A percentile compares a stretch with the other conserved stretches of the same genome.
Evolutionary conservation across 2,113 vertebrate genomes (phyloP).

Genomic region (Bambusicola thoracicus): DNA sequence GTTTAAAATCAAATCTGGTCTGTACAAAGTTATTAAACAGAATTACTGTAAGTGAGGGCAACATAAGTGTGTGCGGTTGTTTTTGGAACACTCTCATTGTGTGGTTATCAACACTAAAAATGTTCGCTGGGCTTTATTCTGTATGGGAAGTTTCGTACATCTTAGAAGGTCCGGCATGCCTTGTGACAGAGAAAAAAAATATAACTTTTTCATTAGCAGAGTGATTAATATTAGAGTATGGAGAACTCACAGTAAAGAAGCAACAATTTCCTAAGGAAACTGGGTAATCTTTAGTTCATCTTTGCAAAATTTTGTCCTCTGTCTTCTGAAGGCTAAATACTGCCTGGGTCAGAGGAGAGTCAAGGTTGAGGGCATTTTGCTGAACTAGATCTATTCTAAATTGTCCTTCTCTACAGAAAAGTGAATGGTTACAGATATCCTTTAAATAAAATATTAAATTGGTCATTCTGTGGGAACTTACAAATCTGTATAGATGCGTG

Average conservation of each 20-base stretch:
- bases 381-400: not conserved
- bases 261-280: not conserved
- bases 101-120: not conserved
- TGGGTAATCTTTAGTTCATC: not conserved
- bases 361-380: not conserved
- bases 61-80: not conserved
- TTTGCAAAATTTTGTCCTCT: not conserved
- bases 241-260: not conserved
- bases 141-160: not conserved
- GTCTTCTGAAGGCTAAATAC: not conserved
- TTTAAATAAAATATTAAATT: not conserved
- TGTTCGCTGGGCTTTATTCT: not conserved
- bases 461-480: not conserved
- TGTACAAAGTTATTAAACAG: not conserved
- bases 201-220: not conserved
- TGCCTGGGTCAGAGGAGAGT: not conserved
- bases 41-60: not conserved
- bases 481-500: not conserved
- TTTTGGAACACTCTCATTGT: not conserved
- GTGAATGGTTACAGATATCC: not conserved
- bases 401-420: not conserved
- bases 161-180: not conserved
- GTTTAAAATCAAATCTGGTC: not conserved
- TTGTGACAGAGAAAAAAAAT: not conserved
- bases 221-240: not conserved